These are phyloP conservation scores for Aproaerema taeniolella DNA, from an alignment of 2,888 invertebrate species.

Conservation along the genomic window DNA sequence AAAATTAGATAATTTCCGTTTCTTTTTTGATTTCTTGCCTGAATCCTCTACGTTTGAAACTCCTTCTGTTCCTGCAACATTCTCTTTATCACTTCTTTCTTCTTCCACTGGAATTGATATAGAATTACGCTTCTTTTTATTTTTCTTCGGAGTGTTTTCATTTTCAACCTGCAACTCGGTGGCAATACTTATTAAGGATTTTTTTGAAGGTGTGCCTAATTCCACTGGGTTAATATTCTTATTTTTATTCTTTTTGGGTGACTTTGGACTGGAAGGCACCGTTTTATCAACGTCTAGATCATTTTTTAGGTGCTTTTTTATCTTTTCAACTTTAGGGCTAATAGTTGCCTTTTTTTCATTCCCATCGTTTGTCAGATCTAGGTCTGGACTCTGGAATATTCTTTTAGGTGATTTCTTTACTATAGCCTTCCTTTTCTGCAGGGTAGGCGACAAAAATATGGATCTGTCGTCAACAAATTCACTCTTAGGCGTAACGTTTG, in stretches of 20 bases:
- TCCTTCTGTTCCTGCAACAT: slow-evolving; percentile 9
- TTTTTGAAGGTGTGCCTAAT: slow-evolving; percentile 4
- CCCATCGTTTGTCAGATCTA: slow-evolving; percentile 44
- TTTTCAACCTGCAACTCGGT: slow-evolving; percentile 20
- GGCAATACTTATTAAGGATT: not conserved
- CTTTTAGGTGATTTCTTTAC: slow-evolving; percentile 68
- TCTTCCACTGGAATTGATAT: slow-evolving; percentile 1
- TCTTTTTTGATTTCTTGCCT: slow-evolving; percentile 18
- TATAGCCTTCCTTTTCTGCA: slow-evolving; percentile 65
- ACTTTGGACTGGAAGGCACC: slow-evolving; percentile 25
- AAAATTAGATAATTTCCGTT: slow-evolving; percentile 3
- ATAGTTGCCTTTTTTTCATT: slow-evolving; percentile 27
- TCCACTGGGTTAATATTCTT: slow-evolving; percentile 19
- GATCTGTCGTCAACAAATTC: slow-evolving; percentile 58
- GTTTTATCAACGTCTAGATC: slow-evolving; percentile 39
- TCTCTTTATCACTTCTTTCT: slow-evolving; percentile 6
- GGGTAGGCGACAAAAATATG: slow-evolving; percentile 60
- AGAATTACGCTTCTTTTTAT: slow-evolving; percentile 30
- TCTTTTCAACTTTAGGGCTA: slow-evolving; percentile 61
- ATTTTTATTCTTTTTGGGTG: slow-evolving; percentile 28
- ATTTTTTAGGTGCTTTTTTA: slow-evolving; percentile 57
- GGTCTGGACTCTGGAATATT: slow-evolving; percentile 59
- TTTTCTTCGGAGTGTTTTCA: slow-evolving; percentile 42
- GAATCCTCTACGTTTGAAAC: slow-evolving; percentile 16
- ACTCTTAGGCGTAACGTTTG: slow-evolving; percentile 67